These are phyloP conservation scores for Cephus rjabovi DNA, from an alignment of 2,888 invertebrate genomes.

Conservation along the genomic window DNA sequence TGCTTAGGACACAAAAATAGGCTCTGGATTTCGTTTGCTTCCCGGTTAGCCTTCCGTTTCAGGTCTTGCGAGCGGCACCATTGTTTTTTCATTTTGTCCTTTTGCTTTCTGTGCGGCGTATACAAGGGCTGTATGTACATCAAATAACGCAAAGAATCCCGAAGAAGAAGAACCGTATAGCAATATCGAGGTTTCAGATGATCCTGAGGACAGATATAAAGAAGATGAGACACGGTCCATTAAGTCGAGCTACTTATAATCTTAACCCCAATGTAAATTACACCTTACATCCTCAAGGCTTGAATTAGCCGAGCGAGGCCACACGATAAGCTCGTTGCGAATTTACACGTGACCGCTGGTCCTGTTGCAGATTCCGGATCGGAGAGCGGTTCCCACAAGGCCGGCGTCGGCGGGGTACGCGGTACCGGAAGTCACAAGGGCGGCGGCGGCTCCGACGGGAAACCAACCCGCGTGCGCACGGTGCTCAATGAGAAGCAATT, in stretches of 20 bases:
- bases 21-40: conserved; percentile 57
- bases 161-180: background rate
- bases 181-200: background rate
- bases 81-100: background rate
- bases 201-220: background rate
- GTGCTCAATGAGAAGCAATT: conserved; percentile 99
- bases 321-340: background rate
- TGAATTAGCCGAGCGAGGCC: background rate
- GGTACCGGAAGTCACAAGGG: conserved; percentile 71
- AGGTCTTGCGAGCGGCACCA: conserved; percentile 4
- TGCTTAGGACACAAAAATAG: conserved; percentile 58
- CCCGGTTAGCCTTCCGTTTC: conserved; percentile 35
- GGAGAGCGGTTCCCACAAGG: conserved; percentile 90
- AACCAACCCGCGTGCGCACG: conserved; percentile 98
- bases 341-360: background rate
- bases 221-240: background rate
- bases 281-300: background rate
- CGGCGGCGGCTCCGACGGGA: conserved; percentile 81
- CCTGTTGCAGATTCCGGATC: conserved; percentile 85
- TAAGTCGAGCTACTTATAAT: background rate
- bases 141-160: background rate
- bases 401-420: conserved; percentile 70
- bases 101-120: background rate
- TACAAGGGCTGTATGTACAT: background rate
- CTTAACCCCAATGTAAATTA: background rate